phyloP scores from a whole-genome alignment of 2,888 invertebrate species.

The Cosmia trapezina region DNA sequence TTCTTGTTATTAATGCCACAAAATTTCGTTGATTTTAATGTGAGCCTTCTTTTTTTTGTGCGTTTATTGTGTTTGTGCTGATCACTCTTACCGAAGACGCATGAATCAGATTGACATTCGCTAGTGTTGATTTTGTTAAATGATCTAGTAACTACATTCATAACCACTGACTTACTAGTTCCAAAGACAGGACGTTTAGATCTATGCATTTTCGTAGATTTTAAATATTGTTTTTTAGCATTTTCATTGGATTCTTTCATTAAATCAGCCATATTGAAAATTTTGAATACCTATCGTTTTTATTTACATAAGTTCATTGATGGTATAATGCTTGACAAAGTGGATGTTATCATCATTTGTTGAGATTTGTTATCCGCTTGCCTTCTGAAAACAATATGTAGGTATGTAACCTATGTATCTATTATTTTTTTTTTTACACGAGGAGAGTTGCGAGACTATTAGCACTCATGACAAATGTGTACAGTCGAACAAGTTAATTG shows the following conservation, averaged over 20 bases:
- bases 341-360: neutral
- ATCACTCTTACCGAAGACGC: slow-evolving; percentile 23
- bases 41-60: slow-evolving; percentile 25
- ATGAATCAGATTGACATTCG: slow-evolving; percentile 50
- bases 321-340: neutral
- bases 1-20: slow-evolving; percentile 10
- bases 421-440: too few species aligned
- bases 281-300: neutral
- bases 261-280: slow-evolving; percentile 26
- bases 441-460: neutral
- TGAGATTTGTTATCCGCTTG: neutral
- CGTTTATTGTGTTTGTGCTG: slow-evolving; percentile 18
- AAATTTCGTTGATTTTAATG: slow-evolving; percentile 24
- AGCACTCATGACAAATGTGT: neutral
- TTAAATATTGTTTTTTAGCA: slow-evolving; percentile 7
- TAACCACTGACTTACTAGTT: slow-evolving; percentile 52
- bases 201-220: slow-evolving; percentile 18
- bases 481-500: neutral
- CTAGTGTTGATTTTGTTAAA: slow-evolving; percentile 7
- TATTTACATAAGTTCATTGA: slow-evolving; percentile 14
- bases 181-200: slow-evolving; percentile 33
- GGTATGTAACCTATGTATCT: neutral
- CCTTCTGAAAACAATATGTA: slow-evolving; percentile 23
- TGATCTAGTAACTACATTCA: slow-evolving; percentile 22
- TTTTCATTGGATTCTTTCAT: neutral